phyloP scores from a whole-genome alignment of 2,888 invertebrate genomes.

The Drosophila cognata region DNA sequence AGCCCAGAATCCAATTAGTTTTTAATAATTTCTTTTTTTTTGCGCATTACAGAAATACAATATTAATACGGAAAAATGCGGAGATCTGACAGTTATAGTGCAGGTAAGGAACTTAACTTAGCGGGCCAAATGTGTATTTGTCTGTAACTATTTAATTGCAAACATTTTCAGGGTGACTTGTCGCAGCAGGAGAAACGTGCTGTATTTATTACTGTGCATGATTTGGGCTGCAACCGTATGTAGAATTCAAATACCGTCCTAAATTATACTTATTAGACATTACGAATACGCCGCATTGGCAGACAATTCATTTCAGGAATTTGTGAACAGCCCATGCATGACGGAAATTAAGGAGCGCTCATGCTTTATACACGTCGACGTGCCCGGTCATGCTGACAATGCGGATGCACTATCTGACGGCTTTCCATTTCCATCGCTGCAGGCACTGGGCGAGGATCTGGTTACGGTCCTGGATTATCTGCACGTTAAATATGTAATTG shows the following conservation, averaged over 20 bases:
- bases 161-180: conserved; percentile 89
- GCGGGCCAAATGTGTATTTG: no score
- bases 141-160: background rate
- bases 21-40: conserved; percentile 18
- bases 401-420: conserved; percentile 90
- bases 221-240: conserved; percentile 93
- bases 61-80: conserved; percentile 90
- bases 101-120: conserved; percentile 86
- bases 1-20: conserved; percentile 34
- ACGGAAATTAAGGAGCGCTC: conserved; percentile 93
- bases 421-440: conserved; percentile 92
- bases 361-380: conserved; percentile 94
- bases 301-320: conserved; percentile 94
- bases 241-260: conserved; percentile 19
- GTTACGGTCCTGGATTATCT: conserved; percentile 92
- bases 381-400: conserved; percentile 94
- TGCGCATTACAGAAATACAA: conserved; percentile 89
- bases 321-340: conserved; percentile 93
- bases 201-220: conserved; percentile 94
- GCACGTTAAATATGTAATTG: conserved; percentile 93
- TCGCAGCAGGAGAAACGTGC: conserved; percentile 92
- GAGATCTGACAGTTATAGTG: conserved; percentile 91
- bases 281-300: conserved; percentile 51
- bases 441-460: conserved; percentile 92
- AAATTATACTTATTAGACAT: background rate